These are phyloP conservation scores for Artemia sinica DNA, from an alignment of 2,888 invertebrate genomes.

Conservation along the genomic window DNA sequence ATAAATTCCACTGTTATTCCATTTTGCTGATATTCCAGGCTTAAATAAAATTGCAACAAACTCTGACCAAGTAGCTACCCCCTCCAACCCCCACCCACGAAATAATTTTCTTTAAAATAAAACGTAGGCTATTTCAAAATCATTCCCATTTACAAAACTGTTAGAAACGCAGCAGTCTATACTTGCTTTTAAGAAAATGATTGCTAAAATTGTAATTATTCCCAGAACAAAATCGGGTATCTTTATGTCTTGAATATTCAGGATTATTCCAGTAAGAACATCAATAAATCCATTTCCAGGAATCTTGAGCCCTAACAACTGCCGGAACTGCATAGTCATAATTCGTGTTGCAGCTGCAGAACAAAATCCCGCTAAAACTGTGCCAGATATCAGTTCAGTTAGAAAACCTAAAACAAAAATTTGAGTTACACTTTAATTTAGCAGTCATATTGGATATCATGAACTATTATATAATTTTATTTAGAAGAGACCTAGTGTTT, in stretches of 20 bases:
- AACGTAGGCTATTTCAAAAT: too few species aligned
- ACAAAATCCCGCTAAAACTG: conserved; percentile 67
- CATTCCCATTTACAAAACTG: too few species aligned
- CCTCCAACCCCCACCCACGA: too few species aligned
- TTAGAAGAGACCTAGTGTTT: too few species aligned
- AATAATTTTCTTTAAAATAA: too few species aligned
- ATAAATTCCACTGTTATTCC: too few species aligned
- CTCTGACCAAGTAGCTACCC: too few species aligned
- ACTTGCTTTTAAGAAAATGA: conserved; percentile 56
- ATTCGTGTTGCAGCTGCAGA: conserved; percentile 69
- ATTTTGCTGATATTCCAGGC: too few species aligned
- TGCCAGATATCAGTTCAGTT: conserved; percentile 65
- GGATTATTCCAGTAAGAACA: conserved; percentile 46
- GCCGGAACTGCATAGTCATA: conserved; percentile 59
- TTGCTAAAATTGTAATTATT: conserved; percentile 47
- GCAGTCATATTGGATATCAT: too few species aligned
- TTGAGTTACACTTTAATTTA: neutral
- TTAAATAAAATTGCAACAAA: too few species aligned
- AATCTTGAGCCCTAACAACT: conserved; percentile 48
- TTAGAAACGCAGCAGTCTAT: too few species aligned
- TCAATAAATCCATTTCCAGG: conserved; percentile 47
- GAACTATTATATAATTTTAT: too few species aligned
- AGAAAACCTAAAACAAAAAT: conserved; percentile 46
- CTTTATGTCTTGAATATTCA: conserved; percentile 48
- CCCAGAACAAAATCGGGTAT: conserved; percentile 53